Evolutionary conservation across 2,113 vertebrate species (phyloP), one percentile per base, ranked within the genome.

Genomic region (Ceratotherium simum): DNA sequence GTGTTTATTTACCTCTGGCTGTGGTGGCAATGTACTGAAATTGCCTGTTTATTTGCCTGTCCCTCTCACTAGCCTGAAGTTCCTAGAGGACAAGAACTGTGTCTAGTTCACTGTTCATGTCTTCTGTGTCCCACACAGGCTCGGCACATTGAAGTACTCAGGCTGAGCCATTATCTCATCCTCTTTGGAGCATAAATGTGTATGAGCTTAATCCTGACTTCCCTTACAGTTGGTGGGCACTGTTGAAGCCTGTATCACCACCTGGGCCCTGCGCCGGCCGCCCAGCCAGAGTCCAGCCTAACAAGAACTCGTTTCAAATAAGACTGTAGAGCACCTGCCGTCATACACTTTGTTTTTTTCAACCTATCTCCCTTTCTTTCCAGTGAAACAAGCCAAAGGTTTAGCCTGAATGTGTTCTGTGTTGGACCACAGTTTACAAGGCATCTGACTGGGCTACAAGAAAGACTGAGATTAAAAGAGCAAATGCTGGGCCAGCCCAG

Each of bases 401-500:
- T 88, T 91, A 95, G 33, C 14, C n/a, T 72, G 23, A 62, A 69
- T 64, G 33, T 51, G 23, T 51, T 75, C 13, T 67, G 8, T 42
- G 8, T 91, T 89, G 31, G 73, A 58, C 27, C 31, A 51, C 9
- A 80, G 27, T 89, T 94, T 80, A 80, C 7, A 3, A 29, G 72
- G 75, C 17, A 64, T 64, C 39, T 67, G n/a, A 58, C 11, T 42
- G 93, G 31, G 46, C 60, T 88, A 86, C 25, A 84, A 58, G 69
- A 58, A 81, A 95, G 46, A 76, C 56, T 83, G 23, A 79, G 9
- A 62, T 64, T 17, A 88, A 95, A 90, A 87, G 69, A 95, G 8
- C 58, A 90, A 94, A 92, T 64, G 31, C 14, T n/a, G n/a, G n/a
- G n/a, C n/a, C n/a, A n/a, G n/a, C n/a, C n/a, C n/a, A n/a, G n/a